These are phyloP conservation scores for Neodiprion virginianus DNA, from an alignment of 1,140 invertebrate species.

Conservation along the genomic window DNA sequence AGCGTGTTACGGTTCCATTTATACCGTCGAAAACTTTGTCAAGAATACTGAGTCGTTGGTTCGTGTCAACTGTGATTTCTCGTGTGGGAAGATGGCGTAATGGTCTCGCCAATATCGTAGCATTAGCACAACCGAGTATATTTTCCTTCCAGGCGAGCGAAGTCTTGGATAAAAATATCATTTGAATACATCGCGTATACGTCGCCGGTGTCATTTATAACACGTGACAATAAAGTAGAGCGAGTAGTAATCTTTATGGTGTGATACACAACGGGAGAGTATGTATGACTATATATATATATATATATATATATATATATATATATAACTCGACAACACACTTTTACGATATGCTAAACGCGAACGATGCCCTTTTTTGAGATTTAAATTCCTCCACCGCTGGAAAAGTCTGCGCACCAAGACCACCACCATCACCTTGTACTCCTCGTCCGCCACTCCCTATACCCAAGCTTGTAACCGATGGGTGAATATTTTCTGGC, in stretches of 20 bases:
- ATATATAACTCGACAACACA: slow-evolving; percentile 4
- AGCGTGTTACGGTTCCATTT: no score
- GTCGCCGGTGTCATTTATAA: slow-evolving; percentile 58
- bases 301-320: no score
- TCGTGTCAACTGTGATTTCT: slow-evolving; percentile 27
- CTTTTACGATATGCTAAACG: slow-evolving; percentile 53
- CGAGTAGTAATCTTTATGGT: slow-evolving; percentile 59
- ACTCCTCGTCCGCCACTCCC: background rate
- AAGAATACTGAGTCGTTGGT: background rate
- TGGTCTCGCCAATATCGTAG: slow-evolving; percentile 51
- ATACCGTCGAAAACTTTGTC: no score
- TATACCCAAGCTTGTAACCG: background rate
- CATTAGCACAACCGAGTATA: slow-evolving; percentile 46
- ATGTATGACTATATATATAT: background rate
- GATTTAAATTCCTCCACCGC: slow-evolving; percentile 37
- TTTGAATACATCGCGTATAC: slow-evolving; percentile 55
- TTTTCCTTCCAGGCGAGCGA: slow-evolving; percentile 50
- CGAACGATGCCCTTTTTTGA: slow-evolving; percentile 31
- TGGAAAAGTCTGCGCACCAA: background rate
- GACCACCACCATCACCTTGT: no score
- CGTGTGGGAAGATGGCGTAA: slow-evolving; percentile 49
- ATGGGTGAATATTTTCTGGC: slow-evolving; percentile 37
- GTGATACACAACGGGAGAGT: slow-evolving; percentile 41
- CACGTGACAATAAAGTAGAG: slow-evolving; percentile 59
- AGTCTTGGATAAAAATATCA: slow-evolving; percentile 59